Evolutionary conservation across 2,888 invertebrate genomes (phyloP).

Genomic region (Cerceris ruficornis): DNA sequence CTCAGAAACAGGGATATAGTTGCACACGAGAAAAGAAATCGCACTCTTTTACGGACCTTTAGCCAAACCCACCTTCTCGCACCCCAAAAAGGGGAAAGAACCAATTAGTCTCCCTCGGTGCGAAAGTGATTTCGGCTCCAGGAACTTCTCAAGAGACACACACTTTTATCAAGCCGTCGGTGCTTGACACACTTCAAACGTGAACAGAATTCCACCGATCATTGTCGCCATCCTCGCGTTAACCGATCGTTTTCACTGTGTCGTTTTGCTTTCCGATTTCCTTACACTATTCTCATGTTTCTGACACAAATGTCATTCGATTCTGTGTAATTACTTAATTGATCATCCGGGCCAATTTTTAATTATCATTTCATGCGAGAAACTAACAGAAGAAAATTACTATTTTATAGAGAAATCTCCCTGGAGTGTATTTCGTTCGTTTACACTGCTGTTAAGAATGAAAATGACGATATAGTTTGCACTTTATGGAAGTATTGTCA

Average conservation of each 20-base stretch:
- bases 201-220: constrained; percentile 46
- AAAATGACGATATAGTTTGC: too few relatives aligned
- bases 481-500: not conserved
- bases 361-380: too few relatives aligned
- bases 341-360: too few relatives aligned
- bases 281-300: not conserved
- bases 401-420: too few relatives aligned
- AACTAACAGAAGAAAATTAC: too few relatives aligned
- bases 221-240: constrained; percentile 18
- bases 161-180: constrained; percentile 62
- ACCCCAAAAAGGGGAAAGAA: constrained; percentile 34
- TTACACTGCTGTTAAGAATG: too few relatives aligned
- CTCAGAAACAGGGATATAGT: too few relatives aligned
- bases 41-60: constrained; percentile 57
- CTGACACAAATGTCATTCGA: not conserved
- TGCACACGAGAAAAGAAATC: constrained; percentile 6
- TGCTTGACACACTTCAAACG: constrained; percentile 62
- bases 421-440: too few relatives aligned
- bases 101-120: constrained; percentile 66
- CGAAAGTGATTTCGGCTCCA: constrained; percentile 61
- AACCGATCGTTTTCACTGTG: constrained; percentile 9
- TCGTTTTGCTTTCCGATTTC: constrained; percentile 6
- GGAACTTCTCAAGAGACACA: constrained; percentile 46
- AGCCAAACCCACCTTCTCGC: constrained; percentile 49
- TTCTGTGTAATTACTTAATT: too few relatives aligned